A percentile compares a stretch with the other conserved stretches of the same genome.
Conservation (phyloP, 1,140 invertebrate genomes). For the Lordiphosa collinella region DNA sequence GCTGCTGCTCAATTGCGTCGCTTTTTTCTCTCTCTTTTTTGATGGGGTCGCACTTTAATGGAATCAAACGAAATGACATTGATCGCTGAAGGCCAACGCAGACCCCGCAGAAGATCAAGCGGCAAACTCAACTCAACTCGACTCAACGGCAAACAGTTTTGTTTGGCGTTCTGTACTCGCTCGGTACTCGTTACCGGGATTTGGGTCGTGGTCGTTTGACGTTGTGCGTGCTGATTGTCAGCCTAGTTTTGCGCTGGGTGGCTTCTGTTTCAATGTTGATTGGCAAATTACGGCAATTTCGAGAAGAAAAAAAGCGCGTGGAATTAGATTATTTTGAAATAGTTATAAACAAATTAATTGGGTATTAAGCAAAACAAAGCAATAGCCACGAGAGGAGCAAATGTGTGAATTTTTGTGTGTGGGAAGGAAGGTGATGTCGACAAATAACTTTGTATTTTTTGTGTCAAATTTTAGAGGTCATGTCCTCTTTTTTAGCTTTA, state of each 20-base stretch:
- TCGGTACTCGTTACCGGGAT: conserved; percentile 34
- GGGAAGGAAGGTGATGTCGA: no score
- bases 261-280: conserved; percentile 69
- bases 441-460: no score
- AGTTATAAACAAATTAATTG: conserved; percentile 72
- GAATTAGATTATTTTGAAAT: conserved; percentile 72
- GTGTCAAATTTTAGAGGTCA: no score
- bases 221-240: conserved; percentile 49
- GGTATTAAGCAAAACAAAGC: conserved; percentile 19
- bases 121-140: conserved; percentile 3
- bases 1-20: neutral
- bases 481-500: no score
- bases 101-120: conserved; percentile 29
- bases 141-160: neutral
- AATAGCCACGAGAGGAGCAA: no score
- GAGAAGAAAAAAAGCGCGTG: conserved; percentile 8
- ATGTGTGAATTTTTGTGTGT: no score
- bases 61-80: conserved; percentile 74
- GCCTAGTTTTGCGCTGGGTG: conserved; percentile 23
- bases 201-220: conserved; percentile 60
- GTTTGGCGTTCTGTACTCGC: neutral
- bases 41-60: conserved; percentile 64
- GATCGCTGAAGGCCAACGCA: conserved; percentile 67
- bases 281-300: conserved; percentile 73
- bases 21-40: no score